These are phyloP conservation scores for Varroa destructor DNA, from an alignment of 1,140 invertebrate genomes.

Conservation along the genomic window DNA sequence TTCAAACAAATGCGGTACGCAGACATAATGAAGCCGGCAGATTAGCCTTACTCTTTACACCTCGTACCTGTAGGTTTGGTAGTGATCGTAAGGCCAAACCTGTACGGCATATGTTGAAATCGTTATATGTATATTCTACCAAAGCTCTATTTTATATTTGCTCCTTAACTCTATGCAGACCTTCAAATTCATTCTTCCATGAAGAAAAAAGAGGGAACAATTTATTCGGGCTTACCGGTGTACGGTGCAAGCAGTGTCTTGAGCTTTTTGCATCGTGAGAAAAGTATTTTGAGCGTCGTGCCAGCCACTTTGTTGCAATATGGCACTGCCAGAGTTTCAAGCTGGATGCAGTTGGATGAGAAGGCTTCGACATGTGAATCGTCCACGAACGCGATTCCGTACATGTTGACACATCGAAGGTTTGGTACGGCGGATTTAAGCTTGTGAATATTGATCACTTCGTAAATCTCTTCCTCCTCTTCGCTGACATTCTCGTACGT, in stretches of 20 bases:
- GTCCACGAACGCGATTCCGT: constrained; percentile 94
- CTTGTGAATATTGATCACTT: constrained; percentile 98
- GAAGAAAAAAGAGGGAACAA: constrained; percentile 5
- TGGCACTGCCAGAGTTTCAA: constrained; percentile 92
- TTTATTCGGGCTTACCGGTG: constrained; percentile 52
- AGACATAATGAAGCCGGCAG: neutral
- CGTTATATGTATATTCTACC: neutral
- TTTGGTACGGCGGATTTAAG: constrained; percentile 91
- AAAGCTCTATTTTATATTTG: too few relatives aligned
- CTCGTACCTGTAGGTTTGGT: neutral
- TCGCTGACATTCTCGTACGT: constrained; percentile 98
- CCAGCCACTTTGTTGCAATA: constrained; percentile 93
- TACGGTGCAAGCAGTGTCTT: constrained; percentile 87
- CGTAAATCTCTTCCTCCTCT: constrained; percentile 98
- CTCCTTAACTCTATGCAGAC: too few relatives aligned
- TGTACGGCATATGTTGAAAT: neutral
- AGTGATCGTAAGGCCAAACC: neutral
- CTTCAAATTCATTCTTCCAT: too few relatives aligned
- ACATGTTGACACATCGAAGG: constrained; percentile 82
- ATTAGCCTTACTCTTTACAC: constrained; percentile 29
- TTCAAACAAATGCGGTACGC: constrained; percentile 40
- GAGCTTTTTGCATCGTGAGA: constrained; percentile 81
- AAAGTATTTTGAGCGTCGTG: constrained; percentile 82
- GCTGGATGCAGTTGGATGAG: constrained; percentile 54
- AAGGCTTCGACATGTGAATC: constrained; percentile 98